Conservation (phyloP, 2,888 invertebrate species). For the Spicauda simplicius region DNA sequence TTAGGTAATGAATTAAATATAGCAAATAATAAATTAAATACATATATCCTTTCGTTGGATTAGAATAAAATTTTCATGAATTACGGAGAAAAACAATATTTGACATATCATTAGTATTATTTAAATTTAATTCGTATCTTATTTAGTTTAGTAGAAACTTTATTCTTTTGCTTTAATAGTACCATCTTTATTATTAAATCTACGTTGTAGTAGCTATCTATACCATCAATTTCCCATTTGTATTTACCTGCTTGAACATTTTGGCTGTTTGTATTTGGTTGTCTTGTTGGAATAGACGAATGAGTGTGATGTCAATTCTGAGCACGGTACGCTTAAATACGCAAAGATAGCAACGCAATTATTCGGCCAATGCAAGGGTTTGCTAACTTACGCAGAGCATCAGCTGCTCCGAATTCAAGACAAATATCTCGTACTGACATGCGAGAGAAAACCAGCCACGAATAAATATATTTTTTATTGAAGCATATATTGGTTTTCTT, state of each 20-base stretch:
- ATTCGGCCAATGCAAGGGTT: conserved; percentile 63
- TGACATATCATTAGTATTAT: too few species aligned
- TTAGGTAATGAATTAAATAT: too few species aligned
- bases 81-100: too few species aligned
- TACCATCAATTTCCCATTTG: too few species aligned
- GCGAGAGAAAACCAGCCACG: conserved; percentile 49
- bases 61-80: not conserved
- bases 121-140: too few species aligned
- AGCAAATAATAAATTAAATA: too few species aligned
- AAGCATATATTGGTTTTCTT: too few species aligned
- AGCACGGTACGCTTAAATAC: conserved; percentile 61
- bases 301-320: conserved; percentile 52
- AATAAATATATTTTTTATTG: not conserved
- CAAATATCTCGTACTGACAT: conserved; percentile 56
- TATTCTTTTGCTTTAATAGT: too few species aligned
- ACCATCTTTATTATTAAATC: too few species aligned
- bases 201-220: too few species aligned
- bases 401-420: conserved; percentile 73
- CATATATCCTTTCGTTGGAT: not conserved
- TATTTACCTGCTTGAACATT: conserved; percentile 80
- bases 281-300: conserved; percentile 48
- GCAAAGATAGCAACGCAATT: conserved; percentile 52
- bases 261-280: conserved; percentile 52
- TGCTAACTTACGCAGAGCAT: conserved; percentile 56
- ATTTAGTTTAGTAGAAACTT: too few species aligned